These are phyloP conservation scores for Platycheirus albimanus DNA, from an alignment of 2,888 invertebrate genomes.

Conservation along the genomic window DNA sequence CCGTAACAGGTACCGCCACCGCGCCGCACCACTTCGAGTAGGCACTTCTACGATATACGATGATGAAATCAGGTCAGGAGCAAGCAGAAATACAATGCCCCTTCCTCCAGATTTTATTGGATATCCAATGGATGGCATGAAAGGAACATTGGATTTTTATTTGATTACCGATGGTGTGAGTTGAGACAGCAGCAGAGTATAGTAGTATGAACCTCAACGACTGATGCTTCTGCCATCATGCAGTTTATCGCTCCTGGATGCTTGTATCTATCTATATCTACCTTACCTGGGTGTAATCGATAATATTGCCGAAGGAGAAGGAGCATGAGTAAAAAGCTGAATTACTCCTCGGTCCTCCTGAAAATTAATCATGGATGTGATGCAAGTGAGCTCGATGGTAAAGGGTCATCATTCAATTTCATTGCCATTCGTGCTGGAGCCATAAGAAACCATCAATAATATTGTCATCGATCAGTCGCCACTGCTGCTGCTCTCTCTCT, in stretches of 20 bases:
- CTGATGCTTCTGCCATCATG: neutral
- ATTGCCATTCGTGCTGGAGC: conserved; percentile 37
- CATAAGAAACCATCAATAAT: conserved; percentile 58
- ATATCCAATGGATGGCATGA: conserved; percentile 29
- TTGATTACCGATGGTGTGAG: conserved; percentile 30
- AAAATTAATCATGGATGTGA: conserved; percentile 54
- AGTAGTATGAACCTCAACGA: neutral
- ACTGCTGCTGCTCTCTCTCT: conserved; percentile 19
- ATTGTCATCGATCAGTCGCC: conserved; percentile 61
- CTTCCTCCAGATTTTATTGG: conserved; percentile 34
- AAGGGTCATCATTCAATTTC: conserved; percentile 68
- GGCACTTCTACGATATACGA: neutral
- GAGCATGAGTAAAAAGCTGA: conserved; percentile 20
- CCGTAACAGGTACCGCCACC: conserved; percentile 46
- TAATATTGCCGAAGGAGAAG: conserved; percentile 17
- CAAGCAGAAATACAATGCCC: conserved; percentile 15
- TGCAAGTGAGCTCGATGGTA: conserved; percentile 14
- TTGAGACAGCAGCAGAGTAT: conserved; percentile 33
- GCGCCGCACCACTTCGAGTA: neutral
- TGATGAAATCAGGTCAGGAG: conserved; percentile 36
- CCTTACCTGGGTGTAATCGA: conserved; percentile 33
- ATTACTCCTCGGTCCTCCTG: conserved; percentile 17
- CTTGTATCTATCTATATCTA: neutral
- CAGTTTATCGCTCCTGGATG: conserved; percentile 1
- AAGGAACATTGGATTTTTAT: conserved; percentile 34